Percentiles rank a stretch among this genome's conserved stretches.
Evolutionary conservation across 1,140 invertebrate species (phyloP).

Genomic region (Melitaea cinxia): DNA sequence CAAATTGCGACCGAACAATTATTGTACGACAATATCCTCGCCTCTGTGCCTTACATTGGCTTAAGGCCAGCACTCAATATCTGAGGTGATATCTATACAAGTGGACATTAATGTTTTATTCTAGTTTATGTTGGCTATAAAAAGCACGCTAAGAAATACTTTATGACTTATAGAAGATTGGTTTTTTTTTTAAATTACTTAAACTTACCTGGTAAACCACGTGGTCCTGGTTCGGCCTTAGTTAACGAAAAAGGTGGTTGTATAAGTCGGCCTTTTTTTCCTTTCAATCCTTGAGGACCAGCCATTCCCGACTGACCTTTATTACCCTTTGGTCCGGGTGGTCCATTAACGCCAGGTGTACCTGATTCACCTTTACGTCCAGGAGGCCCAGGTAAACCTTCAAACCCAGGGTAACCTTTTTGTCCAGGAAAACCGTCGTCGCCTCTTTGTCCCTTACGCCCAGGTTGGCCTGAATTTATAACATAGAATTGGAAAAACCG

Average conservation of each 20-base stretch:
- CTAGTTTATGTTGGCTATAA: too few relatives aligned
- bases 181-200: neutral
- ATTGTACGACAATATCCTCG: too few relatives aligned
- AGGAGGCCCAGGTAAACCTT: conserved; percentile 80
- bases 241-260: conserved; percentile 48
- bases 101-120: too few relatives aligned
- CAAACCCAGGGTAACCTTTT: conserved; percentile 72
- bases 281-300: conserved; percentile 80
- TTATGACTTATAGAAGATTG: neutral
- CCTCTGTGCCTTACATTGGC: too few relatives aligned
- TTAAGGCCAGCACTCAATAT: too few relatives aligned
- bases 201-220: conserved; percentile 77
- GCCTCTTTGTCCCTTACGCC: conserved; percentile 81
- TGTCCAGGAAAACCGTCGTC: conserved; percentile 65
- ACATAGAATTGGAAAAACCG: neutral
- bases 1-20: too few relatives aligned
- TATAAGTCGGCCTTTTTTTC: conserved; percentile 69
- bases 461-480: conserved; percentile 54
- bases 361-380: conserved; percentile 79
- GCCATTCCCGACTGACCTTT: conserved; percentile 79
- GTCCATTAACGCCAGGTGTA: conserved; percentile 86
- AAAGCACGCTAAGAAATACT: too few relatives aligned
- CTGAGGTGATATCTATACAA: too few relatives aligned
- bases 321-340: conserved; percentile 79
- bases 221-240: conserved; percentile 59